Evolutionary conservation across 1,140 invertebrate genomes (phyloP), one percentile per base, ranked within the genome.

Genomic region (Tenebrio molitor): DNA sequence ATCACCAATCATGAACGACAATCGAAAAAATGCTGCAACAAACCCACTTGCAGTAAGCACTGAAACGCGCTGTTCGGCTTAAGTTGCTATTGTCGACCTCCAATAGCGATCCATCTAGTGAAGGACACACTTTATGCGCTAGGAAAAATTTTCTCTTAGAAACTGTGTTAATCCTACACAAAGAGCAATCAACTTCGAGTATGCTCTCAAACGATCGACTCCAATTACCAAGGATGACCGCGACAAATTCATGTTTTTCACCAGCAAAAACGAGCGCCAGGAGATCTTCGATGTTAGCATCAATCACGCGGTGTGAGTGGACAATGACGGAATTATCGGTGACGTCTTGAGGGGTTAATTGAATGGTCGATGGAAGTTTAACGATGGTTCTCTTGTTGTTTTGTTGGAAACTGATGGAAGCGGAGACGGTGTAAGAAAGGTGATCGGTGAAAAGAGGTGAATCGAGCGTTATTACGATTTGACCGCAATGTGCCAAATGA

Each of bases 61-160:
- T 44, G 12, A 33, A n/a, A 12, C n/a, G 8, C 12, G 17, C 6
- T 0, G 14, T 14, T 1, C 5, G 4, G 3, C 16, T 17, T 14
- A 14, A 44, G 5, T 14, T 10, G 8, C 14, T 19, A 15, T 33
- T 46, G 12, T 63, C 23, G 1, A 71, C 29, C 44, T 71, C 69
- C 2, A 71, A n/a, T 10, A 71, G 6, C 12, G n/a, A 12, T 4
- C 58, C 69, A 42, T 71, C 53, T 34, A 71, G 63, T 41, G 33
- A 15, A 6, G 69, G 53, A 39, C 46, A 23, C 10, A 71, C 25
- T 41, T 64, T 33, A 23, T 71, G 19, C 21, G 39, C 34, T 33
- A 64, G 4, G 21, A 44, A 46, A 29, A 17, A 71, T 12, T n/a
- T 6, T 16, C 39, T 44, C 15, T 42, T 8, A 6, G 12, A 25